phyloP scores from a whole-genome alignment of 2,797 vertebrate genomes.

The Paratrypauchen microcephalus region DNA sequence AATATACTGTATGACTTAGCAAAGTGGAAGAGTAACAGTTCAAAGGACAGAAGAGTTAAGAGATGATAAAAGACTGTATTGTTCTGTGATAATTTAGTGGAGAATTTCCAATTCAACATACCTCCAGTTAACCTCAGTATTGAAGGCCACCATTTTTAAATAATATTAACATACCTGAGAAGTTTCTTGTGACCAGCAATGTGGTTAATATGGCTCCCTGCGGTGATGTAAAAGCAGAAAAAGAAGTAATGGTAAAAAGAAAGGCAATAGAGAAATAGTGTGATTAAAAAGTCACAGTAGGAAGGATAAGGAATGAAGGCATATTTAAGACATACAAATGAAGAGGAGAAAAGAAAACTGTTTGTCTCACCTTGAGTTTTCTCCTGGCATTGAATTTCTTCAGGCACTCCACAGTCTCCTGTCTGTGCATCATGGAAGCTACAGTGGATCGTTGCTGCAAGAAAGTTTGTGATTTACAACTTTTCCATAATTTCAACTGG shows the following conservation, averaged over 20 bases:
- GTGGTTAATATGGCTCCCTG: slow-evolving; percentile 99
- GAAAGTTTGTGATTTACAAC: slow-evolving; percentile 32
- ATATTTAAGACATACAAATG: slow-evolving; percentile 27
- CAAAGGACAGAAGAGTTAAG: slow-evolving; percentile 17
- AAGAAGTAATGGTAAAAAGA: slow-evolving; percentile 33
- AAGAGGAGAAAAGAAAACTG: slow-evolving; percentile 9
- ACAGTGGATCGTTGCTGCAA: slow-evolving; percentile 96
- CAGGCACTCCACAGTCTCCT: slow-evolving; percentile 99
- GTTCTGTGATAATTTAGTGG: slow-evolving; percentile 16
- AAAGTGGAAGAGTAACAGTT: slow-evolving; percentile 39
- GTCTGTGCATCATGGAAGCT: slow-evolving; percentile 99
- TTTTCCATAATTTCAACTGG: slow-evolving; percentile 1
- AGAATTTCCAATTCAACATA: background rate
- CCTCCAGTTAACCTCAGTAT: background rate
- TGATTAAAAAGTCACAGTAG: slow-evolving; percentile 37
- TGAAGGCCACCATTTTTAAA: background rate
- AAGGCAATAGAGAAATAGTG: slow-evolving; percentile 43
- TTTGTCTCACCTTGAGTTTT: slow-evolving; percentile 90
- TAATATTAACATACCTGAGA: slow-evolving; percentile 90
- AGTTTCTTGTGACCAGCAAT: slow-evolving; percentile 98
- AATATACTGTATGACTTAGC: slow-evolving; percentile 29
- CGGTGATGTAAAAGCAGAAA: slow-evolving; percentile 53
- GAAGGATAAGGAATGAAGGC: slow-evolving; percentile 13
- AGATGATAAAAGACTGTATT: slow-evolving; percentile 29
- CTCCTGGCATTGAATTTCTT: slow-evolving; percentile 99